Percentiles rank a stretch among this genome's conserved stretches.
phyloP scores from a whole-genome alignment of 2,888 invertebrate genomes.

The Campaea margaritaria region DNA sequence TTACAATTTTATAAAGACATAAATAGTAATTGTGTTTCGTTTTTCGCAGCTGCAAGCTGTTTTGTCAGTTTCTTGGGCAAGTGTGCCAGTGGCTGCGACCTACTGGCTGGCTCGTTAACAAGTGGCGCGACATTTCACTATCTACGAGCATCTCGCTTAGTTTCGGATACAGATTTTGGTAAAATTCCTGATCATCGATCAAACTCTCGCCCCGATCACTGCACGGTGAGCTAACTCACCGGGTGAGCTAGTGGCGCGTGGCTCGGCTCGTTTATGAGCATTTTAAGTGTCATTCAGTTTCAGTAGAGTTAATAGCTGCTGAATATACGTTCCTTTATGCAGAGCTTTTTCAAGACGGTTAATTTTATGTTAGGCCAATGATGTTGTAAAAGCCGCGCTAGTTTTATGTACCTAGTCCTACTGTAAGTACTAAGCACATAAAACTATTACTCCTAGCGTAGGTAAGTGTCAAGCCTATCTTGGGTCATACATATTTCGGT shows the following conservation, averaged over 20 bases:
- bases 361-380: slow-evolving; percentile 10
- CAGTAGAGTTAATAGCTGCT: slow-evolving; percentile 1
- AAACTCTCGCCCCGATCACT: slow-evolving; percentile 1
- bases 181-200: slow-evolving; percentile 23
- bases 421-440: no score
- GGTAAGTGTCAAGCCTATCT: no score
- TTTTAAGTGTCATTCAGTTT: no score
- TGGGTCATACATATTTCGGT: no score
- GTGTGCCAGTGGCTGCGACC: slow-evolving; percentile 70
- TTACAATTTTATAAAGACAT: slow-evolving; percentile 36
- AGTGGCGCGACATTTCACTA: slow-evolving; percentile 70
- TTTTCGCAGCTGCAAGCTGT: slow-evolving; percentile 60
- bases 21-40: slow-evolving; percentile 49
- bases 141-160: slow-evolving; percentile 56
- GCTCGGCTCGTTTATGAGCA: not conserved
- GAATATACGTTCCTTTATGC: not conserved
- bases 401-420: not conserved
- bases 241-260: not conserved
- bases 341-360: slow-evolving; percentile 15
- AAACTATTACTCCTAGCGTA: no score
- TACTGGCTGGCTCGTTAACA: slow-evolving; percentile 69
- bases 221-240: not conserved
- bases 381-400: not conserved
- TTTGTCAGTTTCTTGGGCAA: slow-evolving; percentile 72
- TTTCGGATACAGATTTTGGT: slow-evolving; percentile 45